Evolutionary conservation across 2,888 invertebrate genomes (phyloP).

Genomic region (Eupithecia vulgata): DNA sequence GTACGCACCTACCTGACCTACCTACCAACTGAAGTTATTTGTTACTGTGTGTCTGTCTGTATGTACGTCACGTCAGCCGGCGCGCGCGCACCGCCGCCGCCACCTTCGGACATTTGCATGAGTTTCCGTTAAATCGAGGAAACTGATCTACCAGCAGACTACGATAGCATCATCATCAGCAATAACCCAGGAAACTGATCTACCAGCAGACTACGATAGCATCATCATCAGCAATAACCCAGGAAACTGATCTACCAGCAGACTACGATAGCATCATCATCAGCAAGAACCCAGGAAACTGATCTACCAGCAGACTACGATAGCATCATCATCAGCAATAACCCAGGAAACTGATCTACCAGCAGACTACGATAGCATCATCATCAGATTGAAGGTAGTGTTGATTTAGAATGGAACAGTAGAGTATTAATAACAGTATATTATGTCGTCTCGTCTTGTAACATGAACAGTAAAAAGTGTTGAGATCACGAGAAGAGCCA

Average conservation of each 20-base stretch:
- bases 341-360: slow-evolving; percentile 48
- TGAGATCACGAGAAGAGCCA: too few relatives aligned
- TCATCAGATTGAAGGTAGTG: background rate
- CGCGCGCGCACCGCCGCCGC: too few relatives aligned
- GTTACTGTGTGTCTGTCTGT: slow-evolving; percentile 15
- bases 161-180: background rate
- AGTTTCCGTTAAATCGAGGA: slow-evolving; percentile 65
- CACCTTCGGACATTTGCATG: slow-evolving; percentile 59
- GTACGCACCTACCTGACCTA: too few relatives aligned
- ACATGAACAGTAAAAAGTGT: too few relatives aligned
- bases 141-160: slow-evolving; percentile 34
- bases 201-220: background rate
- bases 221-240: background rate
- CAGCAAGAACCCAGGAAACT: slow-evolving; percentile 48
- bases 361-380: background rate
- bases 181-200: slow-evolving; percentile 26
- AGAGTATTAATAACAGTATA: too few relatives aligned
- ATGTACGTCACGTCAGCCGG: slow-evolving; percentile 42
- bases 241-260: slow-evolving; percentile 48
- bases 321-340: background rate
- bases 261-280: background rate
- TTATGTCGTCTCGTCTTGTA: too few relatives aligned
- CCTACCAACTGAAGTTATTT: background rate
- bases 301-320: background rate
- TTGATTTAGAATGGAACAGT: background rate